These are phyloP conservation scores for Agonopterix alstromeriana DNA, from an alignment of 2,888 invertebrate genomes.

Conservation along the genomic window DNA sequence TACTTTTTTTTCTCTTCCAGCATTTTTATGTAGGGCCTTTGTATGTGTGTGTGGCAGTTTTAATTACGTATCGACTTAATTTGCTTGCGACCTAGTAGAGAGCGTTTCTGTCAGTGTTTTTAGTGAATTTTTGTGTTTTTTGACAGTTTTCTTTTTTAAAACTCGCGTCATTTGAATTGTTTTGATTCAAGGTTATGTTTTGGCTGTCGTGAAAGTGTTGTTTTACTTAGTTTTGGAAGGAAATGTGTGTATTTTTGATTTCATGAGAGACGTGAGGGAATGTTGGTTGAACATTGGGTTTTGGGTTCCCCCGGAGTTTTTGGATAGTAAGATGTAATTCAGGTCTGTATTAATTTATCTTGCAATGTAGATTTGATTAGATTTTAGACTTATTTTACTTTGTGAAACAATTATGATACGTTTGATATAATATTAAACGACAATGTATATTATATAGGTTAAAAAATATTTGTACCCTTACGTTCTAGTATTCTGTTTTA, in stretches of 20 bases:
- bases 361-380: background rate
- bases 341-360: constrained; percentile 14
- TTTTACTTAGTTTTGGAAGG: constrained; percentile 42
- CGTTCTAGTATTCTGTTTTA: too few species aligned
- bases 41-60: constrained; percentile 72
- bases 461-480: too few species aligned
- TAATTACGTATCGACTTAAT: constrained; percentile 78
- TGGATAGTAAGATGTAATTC: constrained; percentile 19
- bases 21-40: constrained; percentile 74
- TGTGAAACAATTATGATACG: too few species aligned
- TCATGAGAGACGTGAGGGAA: too few species aligned
- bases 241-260: constrained; percentile 19
- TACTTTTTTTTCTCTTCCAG: constrained; percentile 71
- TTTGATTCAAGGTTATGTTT: constrained; percentile 36
- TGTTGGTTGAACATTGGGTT: too few species aligned
- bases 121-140: constrained; percentile 16
- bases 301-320: background rate
- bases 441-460: too few species aligned
- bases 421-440: too few species aligned
- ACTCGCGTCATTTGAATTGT: constrained; percentile 1
- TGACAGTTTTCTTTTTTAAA: constrained; percentile 13
- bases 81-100: constrained; percentile 55
- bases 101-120: constrained; percentile 31
- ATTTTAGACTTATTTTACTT: too few species aligned
- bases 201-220: constrained; percentile 15